Conservation (phyloP, 2,888 invertebrate genomes). For the Parasteatoda lunata region DNA sequence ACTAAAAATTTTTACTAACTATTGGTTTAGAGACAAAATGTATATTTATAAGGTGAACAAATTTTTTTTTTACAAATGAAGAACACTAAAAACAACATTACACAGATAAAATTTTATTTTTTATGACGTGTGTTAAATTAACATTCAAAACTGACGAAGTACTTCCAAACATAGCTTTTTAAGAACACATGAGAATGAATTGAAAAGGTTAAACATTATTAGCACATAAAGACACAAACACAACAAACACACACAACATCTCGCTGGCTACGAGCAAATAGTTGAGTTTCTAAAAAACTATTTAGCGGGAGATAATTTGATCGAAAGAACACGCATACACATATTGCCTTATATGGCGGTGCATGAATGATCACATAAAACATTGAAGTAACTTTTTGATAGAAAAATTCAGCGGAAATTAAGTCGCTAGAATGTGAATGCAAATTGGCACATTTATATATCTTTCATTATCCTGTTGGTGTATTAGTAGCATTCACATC, state of each 20-base stretch:
- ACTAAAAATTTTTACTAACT: no score
- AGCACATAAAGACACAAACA: constrained; percentile 58
- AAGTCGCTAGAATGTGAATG: not conserved
- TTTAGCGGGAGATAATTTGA: constrained; percentile 57
- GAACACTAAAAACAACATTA: not conserved
- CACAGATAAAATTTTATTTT: constrained; percentile 66
- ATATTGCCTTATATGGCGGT: constrained; percentile 44
- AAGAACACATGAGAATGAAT: constrained; percentile 53
- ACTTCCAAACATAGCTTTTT: constrained; percentile 53
- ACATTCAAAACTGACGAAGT: constrained; percentile 43
- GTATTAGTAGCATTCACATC: not conserved
- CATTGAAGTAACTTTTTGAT: constrained; percentile 18
- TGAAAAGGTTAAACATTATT: constrained; percentile 36
- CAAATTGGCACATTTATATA: not conserved
- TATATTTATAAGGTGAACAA: no score
- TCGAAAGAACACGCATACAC: constrained; percentile 54
- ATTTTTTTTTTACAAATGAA: no score
- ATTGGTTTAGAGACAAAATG: no score
- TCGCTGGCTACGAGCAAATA: constrained; percentile 42
- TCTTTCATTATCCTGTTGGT: not conserved
- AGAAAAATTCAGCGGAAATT: constrained; percentile 12
- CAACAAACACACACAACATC: constrained; percentile 39
- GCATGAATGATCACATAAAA: constrained; percentile 40
- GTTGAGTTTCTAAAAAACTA: constrained; percentile 41
- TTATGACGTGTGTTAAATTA: constrained; percentile 54